Percentiles rank a stretch among this genome's conserved stretches.
These are phyloP conservation scores for Anoplius nigerrimus DNA, from an alignment of 2,888 invertebrate genomes.

Conservation along the genomic window DNA sequence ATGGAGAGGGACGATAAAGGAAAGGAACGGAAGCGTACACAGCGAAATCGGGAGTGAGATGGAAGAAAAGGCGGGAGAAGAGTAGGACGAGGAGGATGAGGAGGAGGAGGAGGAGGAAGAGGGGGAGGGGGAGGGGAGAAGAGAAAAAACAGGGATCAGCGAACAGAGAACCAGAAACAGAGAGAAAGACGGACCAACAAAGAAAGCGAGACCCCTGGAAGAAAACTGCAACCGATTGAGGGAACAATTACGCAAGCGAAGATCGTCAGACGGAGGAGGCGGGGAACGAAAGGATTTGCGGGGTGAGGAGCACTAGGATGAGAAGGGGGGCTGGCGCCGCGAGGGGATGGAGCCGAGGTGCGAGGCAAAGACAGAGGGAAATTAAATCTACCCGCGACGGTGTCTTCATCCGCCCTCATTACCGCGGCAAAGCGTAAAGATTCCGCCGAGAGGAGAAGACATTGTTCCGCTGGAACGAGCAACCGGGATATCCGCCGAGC, in stretches of 20 bases:
- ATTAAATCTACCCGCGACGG: constrained; percentile 53
- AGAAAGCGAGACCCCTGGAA: constrained; percentile 16
- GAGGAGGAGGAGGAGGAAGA: not conserved
- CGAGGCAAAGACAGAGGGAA: constrained; percentile 41
- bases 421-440: constrained; percentile 59
- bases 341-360: constrained; percentile 16
- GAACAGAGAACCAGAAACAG: too few relatives aligned
- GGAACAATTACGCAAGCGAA: constrained; percentile 41
- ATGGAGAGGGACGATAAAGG: not conserved
- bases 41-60: not conserved
- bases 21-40: not conserved
- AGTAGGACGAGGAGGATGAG: too few relatives aligned
- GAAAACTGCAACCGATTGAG: constrained; percentile 27
- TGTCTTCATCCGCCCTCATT: constrained; percentile 57
- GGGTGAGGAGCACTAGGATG: constrained; percentile 1
- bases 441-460: constrained; percentile 53
- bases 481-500: constrained; percentile 58
- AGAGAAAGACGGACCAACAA: too few relatives aligned
- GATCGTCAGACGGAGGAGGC: not conserved
- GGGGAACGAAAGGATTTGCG: not conserved
- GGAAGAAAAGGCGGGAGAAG: not conserved
- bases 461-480: constrained; percentile 56
- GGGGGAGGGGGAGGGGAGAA: constrained; percentile 10
- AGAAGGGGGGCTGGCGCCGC: constrained; percentile 19
- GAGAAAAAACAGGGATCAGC: constrained; percentile 2